Percentiles rank a stretch among this genome's conserved stretches.
These are phyloP conservation scores for Hydropotes inermis DNA, from an alignment of 2,113 vertebrate species.

Conservation along the genomic window DNA sequence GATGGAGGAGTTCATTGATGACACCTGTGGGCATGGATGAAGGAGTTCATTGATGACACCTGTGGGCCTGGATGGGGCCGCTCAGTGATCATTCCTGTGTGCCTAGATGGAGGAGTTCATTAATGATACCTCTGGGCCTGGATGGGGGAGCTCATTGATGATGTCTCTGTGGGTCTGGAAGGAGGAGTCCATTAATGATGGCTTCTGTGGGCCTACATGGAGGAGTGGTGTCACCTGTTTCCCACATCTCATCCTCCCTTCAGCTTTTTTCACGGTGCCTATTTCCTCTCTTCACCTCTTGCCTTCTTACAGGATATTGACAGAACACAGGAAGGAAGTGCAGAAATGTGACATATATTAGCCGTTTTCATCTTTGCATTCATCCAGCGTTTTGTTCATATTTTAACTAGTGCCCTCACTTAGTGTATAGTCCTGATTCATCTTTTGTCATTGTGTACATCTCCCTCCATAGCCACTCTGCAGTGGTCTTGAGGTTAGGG, in stretches of 20 bases:
- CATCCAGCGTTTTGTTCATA: background rate
- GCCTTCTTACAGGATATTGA: background rate
- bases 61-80: background rate
- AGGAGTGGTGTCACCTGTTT: background rate
- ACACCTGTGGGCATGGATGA: background rate
- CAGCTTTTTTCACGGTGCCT: background rate
- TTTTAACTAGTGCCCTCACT: background rate
- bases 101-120: too few relatives aligned
- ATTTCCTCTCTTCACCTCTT: background rate
- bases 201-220: background rate
- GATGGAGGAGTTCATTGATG: background rate
- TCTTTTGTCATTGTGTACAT: background rate
- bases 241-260: too few relatives aligned
- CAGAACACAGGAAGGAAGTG: background rate
- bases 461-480: background rate
- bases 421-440: background rate
- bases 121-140: too few relatives aligned
- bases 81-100: too few relatives aligned
- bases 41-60: accelerated
- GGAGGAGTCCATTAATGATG: background rate
- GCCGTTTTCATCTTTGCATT: background rate
- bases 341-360: background rate
- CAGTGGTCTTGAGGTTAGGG: background rate
- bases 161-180: background rate
- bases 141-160: background rate